Evolutionary conservation across 2,888 invertebrate genomes (phyloP), one percentile per base, ranked within the genome.

Genomic region (Calameuta pallipes): DNA sequence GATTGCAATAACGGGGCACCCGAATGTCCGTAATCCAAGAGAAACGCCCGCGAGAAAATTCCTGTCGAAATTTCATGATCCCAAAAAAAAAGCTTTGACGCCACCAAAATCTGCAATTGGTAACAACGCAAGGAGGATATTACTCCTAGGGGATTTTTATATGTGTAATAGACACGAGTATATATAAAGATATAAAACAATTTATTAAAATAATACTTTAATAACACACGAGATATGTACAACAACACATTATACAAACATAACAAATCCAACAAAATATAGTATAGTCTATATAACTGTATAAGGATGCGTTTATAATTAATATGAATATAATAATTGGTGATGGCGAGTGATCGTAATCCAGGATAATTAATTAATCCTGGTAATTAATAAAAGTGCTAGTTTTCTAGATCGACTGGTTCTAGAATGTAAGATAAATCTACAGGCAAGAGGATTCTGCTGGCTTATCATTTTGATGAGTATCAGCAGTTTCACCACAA

Each of bases 191-290:
- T 35, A 36, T 34, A 71, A 71, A 71, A 78, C 70, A 71, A 71
- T 75, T 75, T 75, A 78, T 70, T 75, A 76, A 33, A 71, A 76
- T 75, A 74, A 37, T 70, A 70, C n/a, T 30, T 30, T 56, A 70
- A 71, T 35, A 35, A 56, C 41, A 56, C 35, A 73, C 73, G 36
- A 77, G 37, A 23, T 78, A 78, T 78, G 36, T 78, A 78, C 78
- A 78, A 75, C 69, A 75, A 78, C 15, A n/a, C 41, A 78, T 75
- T 33, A 75, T 75, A 78, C 78, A 78, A 78, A 78, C 70, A 33
- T 78, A 78, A 37, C 37, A 37, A 31, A 56, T 77, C 36, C 56
- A 74, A 69, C 68, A 74, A 33, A 30, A 73, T 69, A 73, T 71
- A 41, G 34, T 41, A n/a, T 41, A 56, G n/a, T 41, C 68, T 73